A percentile compares a stretch with the other conserved stretches of the same genome.
Evolutionary conservation across 2,113 vertebrate species (phyloP).

Genomic region (Gobio gobio): DNA sequence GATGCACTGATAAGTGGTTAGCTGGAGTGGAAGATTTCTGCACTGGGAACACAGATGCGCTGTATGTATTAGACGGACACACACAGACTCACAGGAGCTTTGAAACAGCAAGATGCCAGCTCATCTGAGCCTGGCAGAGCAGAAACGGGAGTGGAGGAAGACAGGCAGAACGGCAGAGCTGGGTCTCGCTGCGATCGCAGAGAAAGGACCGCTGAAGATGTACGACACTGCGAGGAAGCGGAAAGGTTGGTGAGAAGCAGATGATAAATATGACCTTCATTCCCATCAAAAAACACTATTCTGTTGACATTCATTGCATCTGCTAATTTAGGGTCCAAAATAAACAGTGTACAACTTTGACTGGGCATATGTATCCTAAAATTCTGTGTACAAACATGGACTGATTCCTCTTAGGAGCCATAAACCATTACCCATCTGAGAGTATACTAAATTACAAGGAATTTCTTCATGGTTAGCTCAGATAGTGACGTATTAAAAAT

Average conservation of each 20-base stretch:
- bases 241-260: slow-evolving; percentile 49
- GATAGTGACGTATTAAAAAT: slow-evolving; percentile 5
- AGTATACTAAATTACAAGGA: neutral
- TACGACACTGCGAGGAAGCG: slow-evolving; percentile 20
- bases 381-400: neutral
- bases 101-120: slow-evolving; percentile 76
- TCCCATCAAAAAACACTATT: neutral
- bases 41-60: slow-evolving; percentile 68
- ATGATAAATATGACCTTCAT: neutral
- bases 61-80: slow-evolving; percentile 52
- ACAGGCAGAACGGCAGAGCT: slow-evolving; percentile 18
- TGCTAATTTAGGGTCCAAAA: neutral
- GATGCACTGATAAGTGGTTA: slow-evolving; percentile 81
- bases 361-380: neutral
- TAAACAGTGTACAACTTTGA: neutral
- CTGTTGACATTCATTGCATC: neutral
- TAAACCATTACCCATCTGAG: neutral
- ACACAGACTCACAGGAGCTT: neutral
- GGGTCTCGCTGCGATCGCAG: slow-evolving; percentile 31
- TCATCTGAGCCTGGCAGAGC: slow-evolving; percentile 60
- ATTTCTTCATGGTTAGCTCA: neutral
- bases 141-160: slow-evolving; percentile 45
- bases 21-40: slow-evolving; percentile 71
- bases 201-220: slow-evolving; percentile 42
- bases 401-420: neutral